Evolutionary conservation across 1,140 invertebrate species (phyloP).

Genomic region (Tyrophagus putrescentiae): DNA sequence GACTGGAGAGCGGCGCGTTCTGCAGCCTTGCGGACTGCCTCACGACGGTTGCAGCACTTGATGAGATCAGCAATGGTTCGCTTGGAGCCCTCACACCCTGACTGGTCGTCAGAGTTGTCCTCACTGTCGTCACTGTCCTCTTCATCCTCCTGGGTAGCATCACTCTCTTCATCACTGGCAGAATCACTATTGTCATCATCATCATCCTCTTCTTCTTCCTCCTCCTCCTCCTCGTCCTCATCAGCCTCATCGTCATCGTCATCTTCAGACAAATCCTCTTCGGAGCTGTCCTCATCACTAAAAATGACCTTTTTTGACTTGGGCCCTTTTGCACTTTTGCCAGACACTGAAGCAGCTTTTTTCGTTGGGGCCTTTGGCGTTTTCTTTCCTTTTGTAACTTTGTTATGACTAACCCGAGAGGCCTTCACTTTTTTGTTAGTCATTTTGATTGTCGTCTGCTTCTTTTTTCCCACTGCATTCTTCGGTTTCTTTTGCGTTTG

Average conservation of each 20-base stretch:
- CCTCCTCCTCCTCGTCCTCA: background rate
- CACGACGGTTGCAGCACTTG: conserved; percentile 8
- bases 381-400: background rate
- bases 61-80: conserved; percentile 4
- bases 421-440: background rate
- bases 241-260: background rate
- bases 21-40: conserved; percentile 6
- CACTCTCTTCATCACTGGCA: background rate
- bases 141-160: conserved; percentile 8
- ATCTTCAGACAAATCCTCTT: background rate
- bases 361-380: background rate
- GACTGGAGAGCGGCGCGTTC: background rate
- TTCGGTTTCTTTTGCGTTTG: background rate
- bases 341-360: background rate
- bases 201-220: background rate
- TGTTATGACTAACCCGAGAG: background rate
- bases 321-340: background rate
- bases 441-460: background rate
- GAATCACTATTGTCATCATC: background rate
- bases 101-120: background rate
- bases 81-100: background rate
- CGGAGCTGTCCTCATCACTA: background rate
- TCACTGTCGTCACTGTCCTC: background rate
- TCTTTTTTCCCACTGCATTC: background rate
- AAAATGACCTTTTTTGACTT: background rate